Percentiles rank a stretch among this genome's conserved stretches.
Evolutionary conservation across 92 coral and sea anemone species (phyloP).

Genomic region (Porites cylindrica): DNA sequence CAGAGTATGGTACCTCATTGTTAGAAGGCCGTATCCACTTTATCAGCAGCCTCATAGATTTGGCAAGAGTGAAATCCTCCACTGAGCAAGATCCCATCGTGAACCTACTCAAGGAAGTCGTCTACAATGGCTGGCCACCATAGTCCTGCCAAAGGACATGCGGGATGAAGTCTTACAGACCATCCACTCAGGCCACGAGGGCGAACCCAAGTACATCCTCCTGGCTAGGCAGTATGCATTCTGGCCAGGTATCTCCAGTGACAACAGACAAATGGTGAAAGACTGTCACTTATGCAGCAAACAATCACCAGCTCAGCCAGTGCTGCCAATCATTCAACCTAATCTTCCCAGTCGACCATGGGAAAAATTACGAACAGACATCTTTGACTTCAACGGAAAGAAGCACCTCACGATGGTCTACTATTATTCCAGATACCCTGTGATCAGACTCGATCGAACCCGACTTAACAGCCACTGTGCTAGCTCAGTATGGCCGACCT

Average conservation of each 20-base stretch:
- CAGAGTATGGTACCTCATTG: background rate
- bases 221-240: slow-evolving; percentile 49
- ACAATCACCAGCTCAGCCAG: too few relatives aligned
- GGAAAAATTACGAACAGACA: too few relatives aligned
- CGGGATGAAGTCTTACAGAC: slow-evolving; percentile 54
- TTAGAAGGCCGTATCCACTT: background rate
- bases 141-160: slow-evolving; percentile 43
- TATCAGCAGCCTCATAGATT: background rate
- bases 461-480: too few relatives aligned
- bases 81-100: background rate
- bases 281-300: slow-evolving; percentile 48
- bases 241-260: slow-evolving; percentile 23
- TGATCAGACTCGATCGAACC: background rate
- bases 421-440: background rate
- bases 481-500: too few relatives aligned
- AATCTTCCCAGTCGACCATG: too few relatives aligned
- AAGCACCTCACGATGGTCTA: background rate
- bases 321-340: too few relatives aligned
- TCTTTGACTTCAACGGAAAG: background rate
- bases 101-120: slow-evolving; percentile 26
- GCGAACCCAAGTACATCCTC: slow-evolving; percentile 56
- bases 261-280: slow-evolving; percentile 42
- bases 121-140: slow-evolving; percentile 49
- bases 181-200: slow-evolving; percentile 47
- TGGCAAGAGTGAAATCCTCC: background rate